These are phyloP conservation scores for Drosophila maculinotata DNA, from an alignment of 2,888 invertebrate genomes.

Conservation along the genomic window DNA sequence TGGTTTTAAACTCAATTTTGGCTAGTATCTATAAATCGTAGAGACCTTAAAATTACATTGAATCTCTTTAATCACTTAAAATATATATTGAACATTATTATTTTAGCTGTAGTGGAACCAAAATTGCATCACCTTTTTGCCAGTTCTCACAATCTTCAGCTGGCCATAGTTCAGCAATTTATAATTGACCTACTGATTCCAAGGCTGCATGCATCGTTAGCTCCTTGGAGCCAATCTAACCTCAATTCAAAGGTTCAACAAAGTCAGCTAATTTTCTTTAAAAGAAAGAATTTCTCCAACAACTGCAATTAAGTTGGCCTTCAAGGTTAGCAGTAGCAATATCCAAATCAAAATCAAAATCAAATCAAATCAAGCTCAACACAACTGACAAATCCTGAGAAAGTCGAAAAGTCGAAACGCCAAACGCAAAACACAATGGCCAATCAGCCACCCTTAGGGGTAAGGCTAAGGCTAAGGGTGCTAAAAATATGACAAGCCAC, in stretches of 20 bases:
- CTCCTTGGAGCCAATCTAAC: constrained; percentile 14
- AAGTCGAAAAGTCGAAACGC: constrained; percentile 43
- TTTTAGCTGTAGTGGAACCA: too few relatives aligned
- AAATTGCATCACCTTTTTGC: too few relatives aligned
- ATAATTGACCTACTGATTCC: constrained; percentile 20
- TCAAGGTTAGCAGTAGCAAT: constrained; percentile 34
- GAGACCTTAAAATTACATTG: too few relatives aligned
- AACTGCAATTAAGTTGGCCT: constrained; percentile 68
- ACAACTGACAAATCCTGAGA: constrained; percentile 79
- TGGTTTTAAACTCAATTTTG: too few relatives aligned
- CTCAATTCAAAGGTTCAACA: constrained; percentile 50
- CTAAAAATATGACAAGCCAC: constrained; percentile 40
- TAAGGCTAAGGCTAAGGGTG: constrained; percentile 39
- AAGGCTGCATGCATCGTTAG: constrained; percentile 16
- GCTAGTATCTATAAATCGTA: too few relatives aligned
- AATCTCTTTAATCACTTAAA: too few relatives aligned
- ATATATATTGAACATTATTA: too few relatives aligned
- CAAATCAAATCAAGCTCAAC: constrained; percentile 58
- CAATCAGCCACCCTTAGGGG: constrained; percentile 55
- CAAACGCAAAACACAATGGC: constrained; percentile 55
- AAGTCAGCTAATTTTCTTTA: constrained; percentile 45
- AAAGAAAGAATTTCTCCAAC: constrained; percentile 32
- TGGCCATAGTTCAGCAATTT: constrained; percentile 1
- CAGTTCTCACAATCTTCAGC: not conserved
- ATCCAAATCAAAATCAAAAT: constrained; percentile 25